Evolutionary conservation across 1,140 invertebrate genomes (phyloP).

Genomic region (Drosophila sulfurigaster): DNA sequence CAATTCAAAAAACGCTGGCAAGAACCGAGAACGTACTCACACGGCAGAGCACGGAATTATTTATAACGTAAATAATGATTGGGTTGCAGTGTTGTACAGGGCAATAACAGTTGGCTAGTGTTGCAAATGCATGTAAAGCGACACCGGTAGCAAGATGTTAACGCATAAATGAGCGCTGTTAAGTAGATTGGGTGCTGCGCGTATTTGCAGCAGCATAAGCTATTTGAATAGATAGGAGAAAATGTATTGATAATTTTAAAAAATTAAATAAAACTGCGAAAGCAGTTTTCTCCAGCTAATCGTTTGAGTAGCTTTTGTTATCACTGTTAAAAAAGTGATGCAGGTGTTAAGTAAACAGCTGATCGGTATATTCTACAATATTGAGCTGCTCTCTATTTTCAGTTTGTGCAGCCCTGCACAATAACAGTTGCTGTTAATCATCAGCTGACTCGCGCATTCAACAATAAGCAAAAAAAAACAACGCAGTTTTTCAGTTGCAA

Average conservation of each 20-base stretch:
- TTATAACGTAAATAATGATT: conserved; percentile 56
- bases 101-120: conserved; percentile 9
- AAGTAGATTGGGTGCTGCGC: background rate
- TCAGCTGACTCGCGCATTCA: conserved; percentile 22
- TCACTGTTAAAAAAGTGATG: too few relatives aligned
- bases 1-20: conserved; percentile 31
- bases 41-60: conserved; percentile 42
- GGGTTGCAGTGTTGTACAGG: conserved; percentile 30
- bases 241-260: too few relatives aligned
- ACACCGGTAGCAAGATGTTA: conserved; percentile 15
- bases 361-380: too few relatives aligned
- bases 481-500: conserved; percentile 23
- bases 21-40: conserved; percentile 25
- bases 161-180: background rate
- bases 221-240: too few relatives aligned
- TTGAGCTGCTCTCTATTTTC: too few relatives aligned
- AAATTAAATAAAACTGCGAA: too few relatives aligned
- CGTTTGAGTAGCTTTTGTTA: too few relatives aligned
- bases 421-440: conserved; percentile 20
- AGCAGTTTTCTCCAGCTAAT: too few relatives aligned
- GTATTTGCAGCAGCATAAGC: background rate
- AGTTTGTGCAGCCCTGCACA: conserved; percentile 5
- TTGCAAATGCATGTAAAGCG: conserved; percentile 9
- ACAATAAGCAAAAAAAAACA: conserved; percentile 18
- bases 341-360: too few relatives aligned